phyloP scores from a whole-genome alignment of 2,113 vertebrate species.

The Vimba vimba region DNA sequence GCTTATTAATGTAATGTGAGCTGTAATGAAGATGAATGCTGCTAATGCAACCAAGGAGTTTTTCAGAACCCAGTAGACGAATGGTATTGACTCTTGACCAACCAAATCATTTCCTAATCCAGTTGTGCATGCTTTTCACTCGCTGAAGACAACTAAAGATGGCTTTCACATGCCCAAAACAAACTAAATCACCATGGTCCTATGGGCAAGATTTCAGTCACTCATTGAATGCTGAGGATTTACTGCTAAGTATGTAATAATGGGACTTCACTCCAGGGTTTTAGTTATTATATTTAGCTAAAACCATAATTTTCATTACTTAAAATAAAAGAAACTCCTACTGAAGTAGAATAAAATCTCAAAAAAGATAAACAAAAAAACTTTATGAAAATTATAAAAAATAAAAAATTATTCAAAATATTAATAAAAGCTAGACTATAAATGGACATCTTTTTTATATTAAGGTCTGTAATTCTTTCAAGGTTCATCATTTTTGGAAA shows the following conservation, averaged over 20 bases:
- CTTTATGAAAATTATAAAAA: background rate
- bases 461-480: background rate
- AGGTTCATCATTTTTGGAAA: background rate
- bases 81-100: constrained; percentile 6
- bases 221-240: background rate
- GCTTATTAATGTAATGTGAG: constrained; percentile 29
- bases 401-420: background rate
- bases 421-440: background rate
- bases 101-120: constrained; percentile 8
- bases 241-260: background rate
- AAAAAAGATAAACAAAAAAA: background rate
- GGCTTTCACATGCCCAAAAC: background rate
- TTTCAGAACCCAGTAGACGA: constrained; percentile 5
- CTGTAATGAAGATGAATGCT: constrained; percentile 38
- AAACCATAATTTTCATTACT: background rate
- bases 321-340: background rate
- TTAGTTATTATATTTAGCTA: constrained; percentile 1
- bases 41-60: constrained; percentile 17
- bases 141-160: background rate
- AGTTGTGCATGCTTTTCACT: constrained; percentile 19
- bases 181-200: background rate
- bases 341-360: background rate
- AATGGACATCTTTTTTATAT: background rate
- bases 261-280: background rate
- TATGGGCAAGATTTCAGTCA: background rate